phyloP scores from a whole-genome alignment of 1,140 invertebrate genomes.

The Sitophilus oryzae region DNA sequence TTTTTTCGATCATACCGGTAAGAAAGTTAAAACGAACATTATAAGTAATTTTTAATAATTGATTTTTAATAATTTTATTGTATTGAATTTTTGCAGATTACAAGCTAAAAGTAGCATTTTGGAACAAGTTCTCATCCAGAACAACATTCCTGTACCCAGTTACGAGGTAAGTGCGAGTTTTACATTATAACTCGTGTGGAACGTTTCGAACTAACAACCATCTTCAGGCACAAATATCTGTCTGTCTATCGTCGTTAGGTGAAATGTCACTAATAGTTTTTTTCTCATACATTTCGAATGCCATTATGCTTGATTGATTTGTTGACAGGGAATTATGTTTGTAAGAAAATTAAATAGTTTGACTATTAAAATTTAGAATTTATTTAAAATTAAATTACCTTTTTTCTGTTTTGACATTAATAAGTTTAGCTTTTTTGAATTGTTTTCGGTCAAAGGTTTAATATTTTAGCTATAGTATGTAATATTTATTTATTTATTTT shows the following conservation, averaged over 20 bases:
- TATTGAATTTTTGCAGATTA: constrained; percentile 21
- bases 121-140: constrained; percentile 36
- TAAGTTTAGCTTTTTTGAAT: neutral
- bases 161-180: constrained; percentile 28
- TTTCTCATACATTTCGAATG: too few relatives aligned
- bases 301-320: too few relatives aligned
- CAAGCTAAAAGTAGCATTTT: constrained; percentile 36
- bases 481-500: constrained; percentile 15
- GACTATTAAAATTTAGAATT: neutral
- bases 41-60: too few relatives aligned
- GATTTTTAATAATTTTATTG: too few relatives aligned
- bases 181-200: neutral
- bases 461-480: too few relatives aligned
- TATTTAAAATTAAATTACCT: neutral
- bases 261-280: too few relatives aligned
- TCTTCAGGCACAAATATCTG: neutral
- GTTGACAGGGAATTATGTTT: too few relatives aligned
- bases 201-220: constrained; percentile 1
- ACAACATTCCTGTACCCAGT: constrained; percentile 36
- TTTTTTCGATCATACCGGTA: too few relatives aligned
- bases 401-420: neutral
- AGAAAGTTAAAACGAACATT: too few relatives aligned
- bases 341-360: too few relatives aligned
- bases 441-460: neutral
- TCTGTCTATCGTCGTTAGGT: too few relatives aligned